A percentile compares a stretch with the other conserved stretches of the same genome.
These are phyloP conservation scores for Nothoprocta pentlandii DNA, from an alignment of 2,113 vertebrate species.

Conservation along the genomic window DNA sequence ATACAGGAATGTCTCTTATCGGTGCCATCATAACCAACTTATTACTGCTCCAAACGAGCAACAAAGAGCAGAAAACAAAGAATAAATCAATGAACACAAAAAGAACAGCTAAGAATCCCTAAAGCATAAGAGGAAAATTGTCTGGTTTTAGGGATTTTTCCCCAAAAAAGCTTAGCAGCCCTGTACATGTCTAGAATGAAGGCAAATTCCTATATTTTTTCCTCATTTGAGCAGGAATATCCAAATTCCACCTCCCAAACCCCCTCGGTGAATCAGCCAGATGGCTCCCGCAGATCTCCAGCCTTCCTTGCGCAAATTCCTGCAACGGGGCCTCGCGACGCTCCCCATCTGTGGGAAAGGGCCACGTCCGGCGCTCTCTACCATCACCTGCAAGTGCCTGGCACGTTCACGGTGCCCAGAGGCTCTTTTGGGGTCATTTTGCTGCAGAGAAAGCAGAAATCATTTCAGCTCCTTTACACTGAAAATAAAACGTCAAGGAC, in stretches of 20 bases:
- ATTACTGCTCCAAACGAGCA: background rate
- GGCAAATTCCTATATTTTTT: background rate
- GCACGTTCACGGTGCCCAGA: background rate
- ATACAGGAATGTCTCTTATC: fast-evolving
- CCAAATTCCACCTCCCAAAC: background rate
- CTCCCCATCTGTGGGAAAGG: too few relatives aligned
- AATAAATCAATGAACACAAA: background rate
- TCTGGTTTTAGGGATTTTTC: background rate
- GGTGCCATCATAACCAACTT: fast-evolving
- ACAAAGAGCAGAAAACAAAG: background rate
- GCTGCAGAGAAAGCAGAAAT: background rate
- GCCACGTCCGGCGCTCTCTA: too few relatives aligned
- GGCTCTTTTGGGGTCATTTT: background rate
- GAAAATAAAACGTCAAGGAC: background rate
- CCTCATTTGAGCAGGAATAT: background rate
- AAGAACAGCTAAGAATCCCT: background rate
- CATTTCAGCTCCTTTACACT: background rate
- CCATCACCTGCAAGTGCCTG: fast-evolving
- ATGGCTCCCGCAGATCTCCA: fast-evolving
- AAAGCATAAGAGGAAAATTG: background rate
- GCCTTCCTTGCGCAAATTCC: background rate
- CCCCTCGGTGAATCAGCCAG: fast-evolving
- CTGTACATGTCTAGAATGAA: background rate
- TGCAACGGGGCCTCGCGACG: fast-evolving
- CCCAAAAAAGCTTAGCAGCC: background rate